phyloP scores from a whole-genome alignment of 2,797 vertebrate genomes.

The Trichosurus vulpecula region DNA sequence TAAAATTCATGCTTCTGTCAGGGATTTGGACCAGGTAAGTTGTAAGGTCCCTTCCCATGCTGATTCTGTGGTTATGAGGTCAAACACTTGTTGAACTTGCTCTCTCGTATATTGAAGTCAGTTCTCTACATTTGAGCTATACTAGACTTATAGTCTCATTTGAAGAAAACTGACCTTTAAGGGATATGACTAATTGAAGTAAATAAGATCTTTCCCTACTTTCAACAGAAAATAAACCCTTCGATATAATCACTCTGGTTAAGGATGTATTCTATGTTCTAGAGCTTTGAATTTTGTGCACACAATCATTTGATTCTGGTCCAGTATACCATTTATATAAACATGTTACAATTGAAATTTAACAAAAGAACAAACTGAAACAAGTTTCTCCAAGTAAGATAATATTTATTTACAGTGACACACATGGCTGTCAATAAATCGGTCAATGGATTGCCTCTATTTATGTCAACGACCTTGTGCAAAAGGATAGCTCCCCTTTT shows the following conservation, averaged over 20 bases:
- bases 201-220: neutral
- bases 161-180: neutral
- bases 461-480: neutral
- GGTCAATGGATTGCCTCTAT: neutral
- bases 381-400: too few relatives aligned
- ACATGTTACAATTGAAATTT: neutral
- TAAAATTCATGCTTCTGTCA: neutral
- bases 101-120: too few relatives aligned
- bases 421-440: neutral
- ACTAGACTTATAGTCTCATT: neutral
- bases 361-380: too few relatives aligned
- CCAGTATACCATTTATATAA: too few relatives aligned
- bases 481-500: neutral
- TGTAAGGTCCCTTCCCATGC: neutral
- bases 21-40: neutral
- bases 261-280: neutral
- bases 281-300: neutral
- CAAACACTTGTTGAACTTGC: neutral
- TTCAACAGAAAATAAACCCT: neutral
- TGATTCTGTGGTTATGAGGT: neutral
- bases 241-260: neutral
- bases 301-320: neutral
- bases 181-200: neutral
- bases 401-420: neutral
- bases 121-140: neutral